Conservation (phyloP, 2,797 vertebrate species). For the Liparis tanakae region DNA sequence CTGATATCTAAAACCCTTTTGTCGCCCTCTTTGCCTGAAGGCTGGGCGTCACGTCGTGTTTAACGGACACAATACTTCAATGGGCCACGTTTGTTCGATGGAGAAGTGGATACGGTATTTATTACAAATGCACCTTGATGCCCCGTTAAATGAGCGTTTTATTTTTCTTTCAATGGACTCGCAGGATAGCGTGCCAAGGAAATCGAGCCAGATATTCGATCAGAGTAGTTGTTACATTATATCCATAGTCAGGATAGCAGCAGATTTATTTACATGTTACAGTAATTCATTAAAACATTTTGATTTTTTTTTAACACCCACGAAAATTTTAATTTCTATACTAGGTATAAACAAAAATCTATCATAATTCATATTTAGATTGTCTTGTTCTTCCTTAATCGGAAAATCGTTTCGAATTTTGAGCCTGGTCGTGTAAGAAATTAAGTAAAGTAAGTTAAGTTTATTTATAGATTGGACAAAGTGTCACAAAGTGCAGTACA, state of each 20-base stretch:
- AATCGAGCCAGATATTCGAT: slow-evolving; percentile 42
- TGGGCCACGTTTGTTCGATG: slow-evolving; percentile 27
- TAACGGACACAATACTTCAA: slow-evolving; percentile 40
- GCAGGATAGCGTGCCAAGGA: slow-evolving; percentile 27
- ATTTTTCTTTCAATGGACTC: slow-evolving; percentile 14
- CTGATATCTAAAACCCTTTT: slow-evolving; percentile 51
- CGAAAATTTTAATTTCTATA: not conserved
- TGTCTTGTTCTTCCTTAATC: not conserved
- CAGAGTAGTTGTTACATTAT: not conserved
- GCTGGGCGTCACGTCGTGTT: slow-evolving; percentile 34
- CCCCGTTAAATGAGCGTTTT: slow-evolving; percentile 30
- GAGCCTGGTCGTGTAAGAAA: not conserved
- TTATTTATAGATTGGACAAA: no score
- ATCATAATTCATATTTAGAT: not conserved
- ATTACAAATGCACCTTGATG: slow-evolving; percentile 30
- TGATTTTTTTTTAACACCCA: not conserved
- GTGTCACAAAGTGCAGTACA: no score
- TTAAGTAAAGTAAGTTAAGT: no score
- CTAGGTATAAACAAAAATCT: not conserved
- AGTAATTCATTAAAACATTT: not conserved
- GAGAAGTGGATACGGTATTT: slow-evolving; percentile 45
- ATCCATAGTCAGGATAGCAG: not conserved
- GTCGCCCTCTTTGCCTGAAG: slow-evolving; percentile 42
- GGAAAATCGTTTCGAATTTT: not conserved
- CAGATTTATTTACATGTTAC: not conserved